Evolutionary conservation across 2,113 vertebrate species (phyloP).

Genomic region (Xiphias gladius): DNA sequence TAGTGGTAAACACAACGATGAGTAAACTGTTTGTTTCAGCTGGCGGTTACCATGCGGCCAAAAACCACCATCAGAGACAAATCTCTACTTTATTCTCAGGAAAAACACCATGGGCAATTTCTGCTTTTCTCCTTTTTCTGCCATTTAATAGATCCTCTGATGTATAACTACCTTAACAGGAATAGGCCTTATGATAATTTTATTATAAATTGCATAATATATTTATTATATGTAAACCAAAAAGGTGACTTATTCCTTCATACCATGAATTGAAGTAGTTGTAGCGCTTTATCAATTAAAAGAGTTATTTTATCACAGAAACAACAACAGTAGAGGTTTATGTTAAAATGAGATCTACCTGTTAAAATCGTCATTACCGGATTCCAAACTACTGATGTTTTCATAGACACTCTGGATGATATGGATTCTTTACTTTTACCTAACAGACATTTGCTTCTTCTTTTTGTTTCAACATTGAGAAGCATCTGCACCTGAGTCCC

Average conservation of each 20-base stretch:
- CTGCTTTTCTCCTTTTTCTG: background rate
- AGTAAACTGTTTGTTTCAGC: constrained; percentile 1
- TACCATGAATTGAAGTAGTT: background rate
- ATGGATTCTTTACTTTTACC: no score
- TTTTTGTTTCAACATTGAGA: background rate
- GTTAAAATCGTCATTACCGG: no score
- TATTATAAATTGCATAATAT: background rate
- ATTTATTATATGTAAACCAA: background rate
- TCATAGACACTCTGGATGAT: no score
- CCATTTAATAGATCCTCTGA: background rate
- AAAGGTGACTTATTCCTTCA: background rate
- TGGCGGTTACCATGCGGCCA: background rate
- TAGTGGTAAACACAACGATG: background rate
- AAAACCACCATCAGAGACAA: background rate
- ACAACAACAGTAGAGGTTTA: no score
- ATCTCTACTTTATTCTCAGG: background rate
- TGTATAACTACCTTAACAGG: background rate
- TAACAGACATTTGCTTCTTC: background rate
- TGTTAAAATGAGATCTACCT: no score
- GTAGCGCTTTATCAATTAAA: no score
- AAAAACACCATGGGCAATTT: background rate
- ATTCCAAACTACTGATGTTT: no score
- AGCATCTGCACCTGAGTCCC: no score
- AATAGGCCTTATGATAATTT: background rate
- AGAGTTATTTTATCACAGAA: no score